phyloP scores from a whole-genome alignment of 2,888 invertebrate species.

The Tipula lateralis region DNA sequence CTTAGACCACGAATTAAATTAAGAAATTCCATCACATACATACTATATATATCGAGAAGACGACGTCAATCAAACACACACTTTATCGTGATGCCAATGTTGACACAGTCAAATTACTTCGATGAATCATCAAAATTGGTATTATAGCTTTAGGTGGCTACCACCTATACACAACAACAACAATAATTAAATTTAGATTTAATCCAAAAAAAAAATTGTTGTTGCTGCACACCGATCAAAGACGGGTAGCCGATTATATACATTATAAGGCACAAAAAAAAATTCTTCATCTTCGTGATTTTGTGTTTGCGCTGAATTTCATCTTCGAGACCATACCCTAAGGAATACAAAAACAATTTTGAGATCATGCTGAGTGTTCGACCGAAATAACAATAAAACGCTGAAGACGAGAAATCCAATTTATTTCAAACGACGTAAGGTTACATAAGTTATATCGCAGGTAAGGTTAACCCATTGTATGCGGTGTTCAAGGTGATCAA shows the following conservation, averaged over 20 bases:
- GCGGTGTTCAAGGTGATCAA: background rate
- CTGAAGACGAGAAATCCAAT: background rate
- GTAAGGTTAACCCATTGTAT: background rate
- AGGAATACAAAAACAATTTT: background rate
- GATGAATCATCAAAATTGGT: background rate
- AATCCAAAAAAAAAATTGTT: background rate
- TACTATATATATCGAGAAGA: background rate
- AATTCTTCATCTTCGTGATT: background rate
- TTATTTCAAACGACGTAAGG: background rate
- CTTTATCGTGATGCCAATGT: constrained; percentile 19
- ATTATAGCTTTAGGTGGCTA: too few relatives aligned
- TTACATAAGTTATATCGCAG: background rate
- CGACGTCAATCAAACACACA: background rate
- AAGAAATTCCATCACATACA: background rate
- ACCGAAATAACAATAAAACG: background rate
- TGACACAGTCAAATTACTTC: constrained; percentile 11
- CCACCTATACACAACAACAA: background rate
- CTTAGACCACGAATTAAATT: background rate
- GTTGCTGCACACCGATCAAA: background rate
- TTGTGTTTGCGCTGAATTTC: background rate
- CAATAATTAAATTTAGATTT: background rate
- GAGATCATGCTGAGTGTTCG: background rate
- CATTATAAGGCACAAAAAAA: too few relatives aligned
- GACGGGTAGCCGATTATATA: background rate
- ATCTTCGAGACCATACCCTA: background rate